phyloP scores from a whole-genome alignment of 2,797 vertebrate genomes.

The Myioborus miniatus region DNA sequence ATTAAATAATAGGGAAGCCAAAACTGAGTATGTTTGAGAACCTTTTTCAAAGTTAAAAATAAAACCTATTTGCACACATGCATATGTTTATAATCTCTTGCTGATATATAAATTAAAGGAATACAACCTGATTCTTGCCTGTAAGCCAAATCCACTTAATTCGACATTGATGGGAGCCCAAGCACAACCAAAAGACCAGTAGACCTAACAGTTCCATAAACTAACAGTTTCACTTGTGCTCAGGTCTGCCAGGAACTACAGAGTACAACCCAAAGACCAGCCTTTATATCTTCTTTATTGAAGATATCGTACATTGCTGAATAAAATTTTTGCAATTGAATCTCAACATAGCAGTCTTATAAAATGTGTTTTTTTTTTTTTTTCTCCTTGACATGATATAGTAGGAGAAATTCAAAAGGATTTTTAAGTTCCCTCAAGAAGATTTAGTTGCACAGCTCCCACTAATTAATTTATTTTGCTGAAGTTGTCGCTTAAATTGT shows the following conservation, averaged over 20 bases:
- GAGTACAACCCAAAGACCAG: not conserved
- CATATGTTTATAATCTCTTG: not conserved
- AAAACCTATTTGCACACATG: accelerated
- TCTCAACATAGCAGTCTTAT: not conserved
- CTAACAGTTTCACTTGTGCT: not conserved
- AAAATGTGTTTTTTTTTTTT: not conserved
- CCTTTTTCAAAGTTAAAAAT: not conserved
- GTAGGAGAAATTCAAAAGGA: not conserved
- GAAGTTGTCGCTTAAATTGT: not conserved
- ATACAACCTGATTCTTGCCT: not conserved
- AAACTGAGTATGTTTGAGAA: not conserved
- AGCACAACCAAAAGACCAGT: not conserved
- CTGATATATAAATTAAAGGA: not conserved
- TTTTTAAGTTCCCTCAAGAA: not conserved
- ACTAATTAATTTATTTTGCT: not conserved
- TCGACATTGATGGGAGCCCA: not conserved
- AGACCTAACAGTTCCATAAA: not conserved
- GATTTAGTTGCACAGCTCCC: not conserved
- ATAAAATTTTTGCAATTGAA: not conserved
- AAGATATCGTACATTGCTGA: not conserved
- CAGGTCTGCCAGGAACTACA: not conserved
- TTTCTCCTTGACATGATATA: not conserved
- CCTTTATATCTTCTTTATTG: not conserved
- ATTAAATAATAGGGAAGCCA: not conserved
- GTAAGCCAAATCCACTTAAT: not conserved